Conservation (phyloP, 1,140 invertebrate species). For the Drosophila ohnishii region DNA sequence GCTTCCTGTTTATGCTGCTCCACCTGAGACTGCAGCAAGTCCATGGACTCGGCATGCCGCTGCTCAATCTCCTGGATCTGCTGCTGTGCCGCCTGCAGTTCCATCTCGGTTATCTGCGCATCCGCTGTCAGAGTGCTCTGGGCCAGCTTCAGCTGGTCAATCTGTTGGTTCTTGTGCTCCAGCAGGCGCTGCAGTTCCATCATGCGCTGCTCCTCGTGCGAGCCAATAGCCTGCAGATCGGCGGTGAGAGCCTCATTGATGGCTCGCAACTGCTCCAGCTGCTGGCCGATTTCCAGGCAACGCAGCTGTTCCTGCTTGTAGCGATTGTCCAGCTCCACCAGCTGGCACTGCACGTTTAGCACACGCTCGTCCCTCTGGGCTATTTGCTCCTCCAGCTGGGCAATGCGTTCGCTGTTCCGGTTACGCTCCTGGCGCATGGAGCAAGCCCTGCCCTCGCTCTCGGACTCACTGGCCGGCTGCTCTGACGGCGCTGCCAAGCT, state of each 20-base stretch:
- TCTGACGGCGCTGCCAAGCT: conserved; percentile 37
- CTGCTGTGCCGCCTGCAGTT: conserved; percentile 73
- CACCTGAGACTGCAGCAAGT: conserved; percentile 61
- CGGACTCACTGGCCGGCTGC: conserved; percentile 67
- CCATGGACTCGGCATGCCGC: conserved; percentile 53
- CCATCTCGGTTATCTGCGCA: conserved; percentile 77
- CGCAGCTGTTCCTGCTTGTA: conserved; percentile 84
- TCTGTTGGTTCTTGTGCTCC: conserved; percentile 50
- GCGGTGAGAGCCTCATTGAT: conserved; percentile 74
- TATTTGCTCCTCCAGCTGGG: conserved; percentile 84
- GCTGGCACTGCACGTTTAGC: conserved; percentile 79
- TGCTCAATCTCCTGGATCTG: conserved; percentile 68
- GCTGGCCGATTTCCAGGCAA: conserved; percentile 74
- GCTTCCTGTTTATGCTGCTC: conserved; percentile 64
- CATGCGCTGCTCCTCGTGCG: conserved; percentile 53
- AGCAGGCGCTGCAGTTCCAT: conserved; percentile 47
- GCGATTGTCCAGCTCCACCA: conserved; percentile 79
- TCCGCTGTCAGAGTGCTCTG: conserved; percentile 77
- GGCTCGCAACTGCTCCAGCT: conserved; percentile 55
- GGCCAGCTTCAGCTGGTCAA: conserved; percentile 65
- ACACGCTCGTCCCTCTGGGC: conserved; percentile 83
- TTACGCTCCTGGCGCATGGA: conserved; percentile 51
- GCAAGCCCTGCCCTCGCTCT: conserved; percentile 59
- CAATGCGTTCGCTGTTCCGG: conserved; percentile 83
- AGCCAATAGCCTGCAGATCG: conserved; percentile 69